A percentile compares a stretch with the other conserved stretches of the same genome.
Evolutionary conservation across 2,888 invertebrate species (phyloP).

Genomic region (Drosophila lacicola): DNA sequence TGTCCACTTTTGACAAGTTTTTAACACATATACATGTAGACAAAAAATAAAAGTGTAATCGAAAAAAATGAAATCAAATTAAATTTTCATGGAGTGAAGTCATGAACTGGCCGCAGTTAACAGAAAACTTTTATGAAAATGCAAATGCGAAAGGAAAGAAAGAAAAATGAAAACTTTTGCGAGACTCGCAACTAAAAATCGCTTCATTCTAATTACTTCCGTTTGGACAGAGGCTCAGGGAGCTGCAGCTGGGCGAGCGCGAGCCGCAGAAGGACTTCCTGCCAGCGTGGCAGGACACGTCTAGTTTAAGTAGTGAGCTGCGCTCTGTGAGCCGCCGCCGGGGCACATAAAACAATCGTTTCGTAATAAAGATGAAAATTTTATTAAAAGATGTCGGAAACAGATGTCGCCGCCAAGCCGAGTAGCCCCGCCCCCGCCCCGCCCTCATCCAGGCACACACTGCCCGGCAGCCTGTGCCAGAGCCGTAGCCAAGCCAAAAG

Average conservation of each 20-base stretch:
- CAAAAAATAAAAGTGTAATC: conserved; percentile 19
- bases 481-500: conserved; percentile 25
- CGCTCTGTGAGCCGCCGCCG: conserved; percentile 16
- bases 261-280: conserved; percentile 75
- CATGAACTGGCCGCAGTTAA: conserved; percentile 45
- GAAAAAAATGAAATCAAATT: conserved; percentile 49
- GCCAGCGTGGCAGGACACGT: conserved; percentile 57
- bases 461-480: conserved; percentile 26
- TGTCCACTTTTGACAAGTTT: conserved; percentile 50
- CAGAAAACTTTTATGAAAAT: conserved; percentile 41
- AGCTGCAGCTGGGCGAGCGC: conserved; percentile 7
- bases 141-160: conserved; percentile 29
- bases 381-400: conserved; percentile 86
- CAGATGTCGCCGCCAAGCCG: conserved; percentile 83
- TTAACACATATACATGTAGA: conserved; percentile 23
- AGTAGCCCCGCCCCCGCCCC: conserved; percentile 22
- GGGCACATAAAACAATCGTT: conserved; percentile 85
- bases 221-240: conserved; percentile 32
- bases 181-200: conserved; percentile 70
- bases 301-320: conserved; percentile 61
- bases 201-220: conserved; percentile 84
- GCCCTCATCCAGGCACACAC: neutral
- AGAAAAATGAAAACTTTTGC: conserved; percentile 30
- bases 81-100: conserved; percentile 55
- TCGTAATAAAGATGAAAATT: conserved; percentile 86